These are phyloP conservation scores for Mobula birostris DNA, from an alignment of 2,113 vertebrate species.

Conservation along the genomic window DNA sequence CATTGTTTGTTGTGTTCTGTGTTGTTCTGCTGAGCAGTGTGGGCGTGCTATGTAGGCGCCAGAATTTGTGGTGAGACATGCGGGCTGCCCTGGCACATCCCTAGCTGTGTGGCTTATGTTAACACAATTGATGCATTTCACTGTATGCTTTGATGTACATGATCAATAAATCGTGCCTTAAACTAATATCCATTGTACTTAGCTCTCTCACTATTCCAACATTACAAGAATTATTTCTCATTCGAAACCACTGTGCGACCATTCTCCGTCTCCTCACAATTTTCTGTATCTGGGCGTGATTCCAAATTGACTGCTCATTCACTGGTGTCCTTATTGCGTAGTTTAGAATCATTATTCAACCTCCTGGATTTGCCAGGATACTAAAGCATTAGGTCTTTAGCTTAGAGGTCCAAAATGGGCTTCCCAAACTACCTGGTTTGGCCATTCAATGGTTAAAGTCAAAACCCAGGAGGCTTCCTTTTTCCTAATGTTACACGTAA, in stretches of 20 bases:
- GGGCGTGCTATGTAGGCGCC: too few species aligned
- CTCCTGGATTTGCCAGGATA: not conserved
- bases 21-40: too few species aligned
- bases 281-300: not conserved
- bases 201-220: not conserved
- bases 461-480: not conserved
- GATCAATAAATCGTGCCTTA: not conserved
- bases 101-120: too few species aligned
- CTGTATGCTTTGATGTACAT: too few species aligned
- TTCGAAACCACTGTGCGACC: not conserved
- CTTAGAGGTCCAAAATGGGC: not conserved
- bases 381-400: not conserved
- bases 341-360: not conserved
- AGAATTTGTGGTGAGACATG: too few species aligned
- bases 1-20: too few species aligned
- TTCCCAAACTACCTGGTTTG: not conserved
- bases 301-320: not conserved
- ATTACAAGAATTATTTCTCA: not conserved
- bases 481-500: not conserved
- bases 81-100: too few species aligned
- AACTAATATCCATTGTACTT: not conserved
- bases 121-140: too few species aligned
- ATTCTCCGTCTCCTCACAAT: not conserved
- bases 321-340: not conserved
- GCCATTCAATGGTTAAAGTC: not conserved